Base-by-base conservation (phyloP, 2,888 invertebrate species). In the Lypha dubia region DNA sequence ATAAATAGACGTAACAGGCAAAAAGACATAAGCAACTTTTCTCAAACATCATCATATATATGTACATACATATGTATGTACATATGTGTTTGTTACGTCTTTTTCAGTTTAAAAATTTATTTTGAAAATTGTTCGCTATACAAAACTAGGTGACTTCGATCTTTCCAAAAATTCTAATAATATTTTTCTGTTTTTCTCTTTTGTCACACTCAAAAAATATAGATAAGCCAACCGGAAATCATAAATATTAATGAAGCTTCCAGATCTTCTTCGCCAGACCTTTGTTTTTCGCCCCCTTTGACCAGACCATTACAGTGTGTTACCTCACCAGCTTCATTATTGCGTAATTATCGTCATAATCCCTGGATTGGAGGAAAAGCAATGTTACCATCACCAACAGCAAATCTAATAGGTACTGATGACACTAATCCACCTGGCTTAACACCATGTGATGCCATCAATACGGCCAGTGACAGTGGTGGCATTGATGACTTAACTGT, bases 311-410 rank as follows among this genome's bases (percentile, higher is more conserved):
- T 90, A 67, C 87, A 87, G 3, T 89, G 89, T 62, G 85, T 87
- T 24, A 88, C 88, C 20, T 65, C 75, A 7, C 87, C 89, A 5
- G 86, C 86, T 11, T 83, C 90, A 41, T 86, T 90, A 67, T 65
- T 92, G 77, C 90, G 90, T 53, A 89, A 88, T 70, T 91, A 87
- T 83, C 89, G 88, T 46, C 88, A 91, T 65, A 92, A 92, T 88
- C 92, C 92, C 0, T 87, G 92, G 89, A 91, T 92, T 20, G 90
- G 91, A 74, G 92, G 92, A 20, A 88, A 87, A 74, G 87, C 86
- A 35, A 84, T 88, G 17, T 73, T 91, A 41, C 89, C 90, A 68
- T 91, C 92, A 22, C 81, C 81, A n/a, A 74, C 49, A 1, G 11
- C 53, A n/a, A 77, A 60, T 24, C 87, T 24, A 53, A 68, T 53